These are phyloP conservation scores for Hemaris fuciformis DNA, from an alignment of 2,888 invertebrate genomes.

Conservation along the genomic window DNA sequence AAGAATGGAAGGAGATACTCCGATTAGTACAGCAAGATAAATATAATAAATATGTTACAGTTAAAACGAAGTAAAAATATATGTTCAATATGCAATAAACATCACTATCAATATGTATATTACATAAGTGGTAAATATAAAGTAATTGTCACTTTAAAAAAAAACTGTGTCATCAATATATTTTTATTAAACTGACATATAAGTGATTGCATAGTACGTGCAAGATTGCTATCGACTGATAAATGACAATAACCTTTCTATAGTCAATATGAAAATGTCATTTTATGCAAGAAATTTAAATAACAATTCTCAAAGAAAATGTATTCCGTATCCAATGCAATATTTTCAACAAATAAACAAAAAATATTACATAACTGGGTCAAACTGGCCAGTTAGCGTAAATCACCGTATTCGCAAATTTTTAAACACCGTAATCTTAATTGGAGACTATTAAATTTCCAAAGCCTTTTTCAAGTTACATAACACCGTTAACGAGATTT, in stretches of 20 bases:
- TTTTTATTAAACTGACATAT: too few species aligned
- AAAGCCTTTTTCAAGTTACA: conserved; percentile 41
- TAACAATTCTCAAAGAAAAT: background rate
- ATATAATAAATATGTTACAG: too few species aligned
- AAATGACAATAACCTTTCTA: too few species aligned
- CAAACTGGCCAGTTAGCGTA: background rate
- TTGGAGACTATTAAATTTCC: conserved; percentile 53
- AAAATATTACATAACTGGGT: conserved; percentile 1
- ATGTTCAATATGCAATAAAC: too few species aligned
- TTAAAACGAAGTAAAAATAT: background rate
- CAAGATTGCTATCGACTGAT: too few species aligned
- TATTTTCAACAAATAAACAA: background rate
- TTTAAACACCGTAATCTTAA: conserved; percentile 33
- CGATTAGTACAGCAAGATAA: too few species aligned
- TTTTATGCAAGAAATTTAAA: background rate
- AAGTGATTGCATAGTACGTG: too few species aligned
- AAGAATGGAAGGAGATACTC: background rate
- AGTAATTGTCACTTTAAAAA: too few species aligned
- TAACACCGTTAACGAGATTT: conserved; percentile 54
- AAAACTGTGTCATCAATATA: too few species aligned
- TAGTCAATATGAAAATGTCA: too few species aligned
- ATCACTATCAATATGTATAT: too few species aligned
- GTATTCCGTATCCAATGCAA: background rate
- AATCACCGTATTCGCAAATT: conserved; percentile 8
- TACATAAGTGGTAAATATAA: too few species aligned